These are phyloP conservation scores for Mormoops blainvillei DNA, from an alignment of 2,113 vertebrate genomes.

Conservation along the genomic window DNA sequence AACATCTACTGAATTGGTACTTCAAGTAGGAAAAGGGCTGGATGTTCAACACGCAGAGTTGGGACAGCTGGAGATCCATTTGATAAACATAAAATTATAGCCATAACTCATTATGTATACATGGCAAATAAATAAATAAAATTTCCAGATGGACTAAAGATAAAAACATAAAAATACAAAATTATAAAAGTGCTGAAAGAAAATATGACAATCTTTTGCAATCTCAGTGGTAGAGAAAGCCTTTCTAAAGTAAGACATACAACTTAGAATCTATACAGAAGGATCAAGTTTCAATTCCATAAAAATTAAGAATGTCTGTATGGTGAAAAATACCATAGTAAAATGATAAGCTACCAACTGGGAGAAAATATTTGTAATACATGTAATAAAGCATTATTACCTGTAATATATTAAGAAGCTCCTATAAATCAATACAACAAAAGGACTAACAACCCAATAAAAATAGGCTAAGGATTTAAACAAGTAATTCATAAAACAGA, in stretches of 20 bases:
- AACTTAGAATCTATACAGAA: neutral
- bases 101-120: neutral
- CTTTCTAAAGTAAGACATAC: neutral
- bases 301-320: neutral
- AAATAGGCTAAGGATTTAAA: neutral
- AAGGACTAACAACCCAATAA: neutral
- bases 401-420: neutral
- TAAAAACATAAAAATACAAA: constrained; percentile 30
- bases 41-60: neutral
- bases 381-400: neutral
- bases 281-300: neutral
- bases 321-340: neutral
- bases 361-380: neutral
- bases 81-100: neutral
- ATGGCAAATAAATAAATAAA: neutral
- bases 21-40: neutral
- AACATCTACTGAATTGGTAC: neutral
- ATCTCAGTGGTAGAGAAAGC: neutral
- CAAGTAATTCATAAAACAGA: neutral
- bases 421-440: neutral
- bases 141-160: neutral
- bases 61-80: neutral
- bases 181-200: neutral
- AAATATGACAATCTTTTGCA: neutral
- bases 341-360: constrained; percentile 6